These are phyloP conservation scores for Bombylius discolor DNA, from an alignment of 2,888 invertebrate species.

Conservation along the genomic window DNA sequence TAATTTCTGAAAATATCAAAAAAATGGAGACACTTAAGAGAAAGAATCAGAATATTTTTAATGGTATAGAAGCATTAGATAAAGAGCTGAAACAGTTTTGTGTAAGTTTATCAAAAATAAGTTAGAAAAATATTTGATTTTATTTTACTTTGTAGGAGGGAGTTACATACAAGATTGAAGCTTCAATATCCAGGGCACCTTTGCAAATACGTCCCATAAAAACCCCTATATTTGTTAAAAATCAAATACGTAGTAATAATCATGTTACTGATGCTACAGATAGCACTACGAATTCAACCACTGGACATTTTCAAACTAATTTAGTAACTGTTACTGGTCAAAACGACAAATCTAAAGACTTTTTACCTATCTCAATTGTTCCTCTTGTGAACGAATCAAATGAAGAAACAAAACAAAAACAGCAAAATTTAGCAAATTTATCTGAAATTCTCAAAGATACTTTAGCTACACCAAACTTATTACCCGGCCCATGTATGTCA, in stretches of 20 bases:
- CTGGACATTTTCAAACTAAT: slow-evolving; percentile 29
- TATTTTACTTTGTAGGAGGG: slow-evolving; percentile 42
- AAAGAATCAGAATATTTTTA: slow-evolving; percentile 48
- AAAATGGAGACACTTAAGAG: slow-evolving; percentile 52
- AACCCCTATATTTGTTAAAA: slow-evolving; percentile 44
- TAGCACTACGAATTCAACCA: too few species aligned
- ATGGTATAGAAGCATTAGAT: slow-evolving; percentile 51
- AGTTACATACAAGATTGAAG: slow-evolving; percentile 57
- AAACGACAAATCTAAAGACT: neutral
- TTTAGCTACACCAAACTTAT: slow-evolving; percentile 6
- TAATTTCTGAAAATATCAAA: slow-evolving; percentile 67
- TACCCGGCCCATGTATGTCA: slow-evolving; percentile 14
- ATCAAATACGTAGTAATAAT: slow-evolving; percentile 18
- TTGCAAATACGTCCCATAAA: slow-evolving; percentile 52
- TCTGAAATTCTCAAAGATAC: neutral
- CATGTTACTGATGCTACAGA: too few species aligned
- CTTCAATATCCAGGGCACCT: slow-evolving; percentile 61
- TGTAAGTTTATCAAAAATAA: slow-evolving; percentile 29
- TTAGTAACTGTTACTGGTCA: slow-evolving; percentile 20
- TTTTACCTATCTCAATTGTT: slow-evolving; percentile 7
- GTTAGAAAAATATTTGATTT: neutral
- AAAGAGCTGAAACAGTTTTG: slow-evolving; percentile 61
- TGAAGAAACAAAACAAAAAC: neutral
- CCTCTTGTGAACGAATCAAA: neutral
- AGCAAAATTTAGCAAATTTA: neutral